A percentile compares a stretch with the other conserved stretches of the same genome.
These are phyloP conservation scores for Noctuana brunneofusca DNA, from an alignment of 2,888 invertebrate species.

Conservation along the genomic window DNA sequence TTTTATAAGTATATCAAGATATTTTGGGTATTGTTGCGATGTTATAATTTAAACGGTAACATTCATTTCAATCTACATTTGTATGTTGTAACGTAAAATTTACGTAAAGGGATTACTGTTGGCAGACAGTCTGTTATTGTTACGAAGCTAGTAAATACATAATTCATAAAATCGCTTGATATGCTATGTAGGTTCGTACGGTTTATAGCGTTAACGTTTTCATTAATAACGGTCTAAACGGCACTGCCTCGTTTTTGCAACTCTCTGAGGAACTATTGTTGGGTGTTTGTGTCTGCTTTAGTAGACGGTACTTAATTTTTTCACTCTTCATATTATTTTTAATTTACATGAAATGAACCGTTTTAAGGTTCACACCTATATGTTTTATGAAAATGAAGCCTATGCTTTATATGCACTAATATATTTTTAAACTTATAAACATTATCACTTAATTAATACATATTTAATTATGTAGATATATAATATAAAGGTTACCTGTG, in stretches of 20 bases:
- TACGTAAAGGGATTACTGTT: conserved; percentile 35
- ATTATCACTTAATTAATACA: too few relatives aligned
- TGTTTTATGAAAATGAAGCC: too few relatives aligned
- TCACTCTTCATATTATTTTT: not conserved
- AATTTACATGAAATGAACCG: not conserved
- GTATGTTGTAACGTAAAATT: conserved; percentile 24
- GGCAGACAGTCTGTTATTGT: conserved; percentile 29
- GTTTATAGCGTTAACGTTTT: conserved; percentile 36
- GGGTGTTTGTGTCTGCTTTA: not conserved
- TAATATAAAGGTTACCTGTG: too few relatives aligned
- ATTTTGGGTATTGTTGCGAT: not conserved
- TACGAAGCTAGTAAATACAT: conserved; percentile 37
- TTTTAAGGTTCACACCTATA: not conserved
- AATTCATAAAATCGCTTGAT: conserved; percentile 38
- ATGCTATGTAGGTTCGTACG: conserved; percentile 36
- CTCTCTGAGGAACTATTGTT: conserved; percentile 31
- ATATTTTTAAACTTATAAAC: too few relatives aligned
- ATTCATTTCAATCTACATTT: conserved; percentile 1
- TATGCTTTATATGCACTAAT: too few relatives aligned
- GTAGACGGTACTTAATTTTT: conserved; percentile 3
- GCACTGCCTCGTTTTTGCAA: conserved; percentile 29
- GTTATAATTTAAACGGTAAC: not conserved
- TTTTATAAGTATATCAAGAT: too few relatives aligned
- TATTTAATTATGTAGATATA: too few relatives aligned
- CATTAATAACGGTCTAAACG: conserved; percentile 33